Evolutionary conservation across 2,113 vertebrate species (phyloP), one percentile per base, ranked within the genome.

Genomic region (Tachysurus vachellii): DNA sequence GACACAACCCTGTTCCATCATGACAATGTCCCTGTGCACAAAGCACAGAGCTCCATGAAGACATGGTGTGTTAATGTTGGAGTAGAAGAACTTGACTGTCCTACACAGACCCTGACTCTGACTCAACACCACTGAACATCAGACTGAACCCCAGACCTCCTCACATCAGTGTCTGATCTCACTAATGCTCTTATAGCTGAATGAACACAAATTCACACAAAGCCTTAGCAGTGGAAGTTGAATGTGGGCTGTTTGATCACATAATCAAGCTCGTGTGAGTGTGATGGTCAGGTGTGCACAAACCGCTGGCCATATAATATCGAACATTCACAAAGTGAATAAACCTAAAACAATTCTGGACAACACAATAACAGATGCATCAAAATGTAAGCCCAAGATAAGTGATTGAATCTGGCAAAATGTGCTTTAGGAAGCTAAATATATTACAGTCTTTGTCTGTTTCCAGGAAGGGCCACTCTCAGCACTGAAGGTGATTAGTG

Each of bases 381-480:
- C 31, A 47, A 73, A 56, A 26, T 53, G 61, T 28, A 57, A 8
- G 56, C 7, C 11, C 23, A 50, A 5, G 28, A n/a, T 56, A 76
- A 23, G 47, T 47, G n/a, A 71, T 84, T 36, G 66, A 86, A 47
- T 76, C 28, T 75, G 79, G 62, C 9, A 66, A 87, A 56, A 62
- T 17, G 47, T 53, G 8, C 82, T 89, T 75, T 4, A 53, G 91
- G 90, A 26, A 89, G 88, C 80, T 64, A 93, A 92, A 91, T 28
- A 80, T 90, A 82, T 82, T 91, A 88, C 90, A 71, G 71, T 83
- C 85, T 66, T 89, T 59, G 47, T 89, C 79, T 80, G 87, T 61
- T 95, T 93, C 80, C 87, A 87, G 88, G 93, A 94, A 90, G 86
- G 57, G 57, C 73, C 31, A 21, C 87, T 86, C 70, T 73, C 53